These are phyloP conservation scores for Myioborus miniatus DNA, from an alignment of 2,797 vertebrate species.

Conservation along the genomic window DNA sequence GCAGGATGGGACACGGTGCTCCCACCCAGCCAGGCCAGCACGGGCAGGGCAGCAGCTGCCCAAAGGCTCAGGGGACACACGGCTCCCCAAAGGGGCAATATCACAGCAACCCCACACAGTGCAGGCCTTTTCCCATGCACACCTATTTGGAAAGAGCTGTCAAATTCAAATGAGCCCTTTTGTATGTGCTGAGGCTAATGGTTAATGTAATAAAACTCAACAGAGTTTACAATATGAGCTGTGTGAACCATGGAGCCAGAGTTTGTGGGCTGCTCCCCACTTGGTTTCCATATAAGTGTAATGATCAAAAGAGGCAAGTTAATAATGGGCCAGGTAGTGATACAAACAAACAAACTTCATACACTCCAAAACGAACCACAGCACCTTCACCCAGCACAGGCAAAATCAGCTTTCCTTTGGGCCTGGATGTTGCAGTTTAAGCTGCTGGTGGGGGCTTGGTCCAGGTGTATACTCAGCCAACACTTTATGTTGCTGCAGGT, in stretches of 20 bases:
- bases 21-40: background rate
- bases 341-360: background rate
- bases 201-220: background rate
- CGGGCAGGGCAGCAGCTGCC: background rate
- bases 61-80: background rate
- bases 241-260: rapidly evolving
- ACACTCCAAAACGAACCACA: background rate
- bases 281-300: background rate
- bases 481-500: background rate
- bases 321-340: background rate
- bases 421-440: background rate
- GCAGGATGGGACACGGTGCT: rapidly evolving
- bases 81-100: background rate
- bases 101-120: rapidly evolving
- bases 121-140: background rate
- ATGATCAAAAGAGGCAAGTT: background rate
- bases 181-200: background rate
- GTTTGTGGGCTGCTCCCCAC: background rate
- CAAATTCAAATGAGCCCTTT: background rate
- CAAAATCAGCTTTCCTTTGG: background rate
- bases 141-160: background rate
- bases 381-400: background rate
- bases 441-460: background rate
- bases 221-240: background rate
- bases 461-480: background rate